Evolutionary conservation across 2,888 invertebrate species (phyloP).

Genomic region (Brenthis ino): DNA sequence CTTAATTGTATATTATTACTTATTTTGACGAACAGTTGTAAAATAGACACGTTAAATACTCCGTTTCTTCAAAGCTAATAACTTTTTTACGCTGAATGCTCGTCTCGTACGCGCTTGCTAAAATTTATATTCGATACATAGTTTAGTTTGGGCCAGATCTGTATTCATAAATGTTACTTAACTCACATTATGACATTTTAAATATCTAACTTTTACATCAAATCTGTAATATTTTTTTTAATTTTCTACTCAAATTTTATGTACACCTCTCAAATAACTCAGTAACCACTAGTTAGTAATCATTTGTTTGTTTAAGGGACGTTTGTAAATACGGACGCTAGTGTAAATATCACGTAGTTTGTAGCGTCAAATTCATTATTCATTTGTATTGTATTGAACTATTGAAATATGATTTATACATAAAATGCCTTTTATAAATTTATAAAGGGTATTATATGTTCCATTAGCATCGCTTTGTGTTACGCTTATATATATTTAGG

Average conservation of each 20-base stretch:
- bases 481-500: conserved; percentile 59
- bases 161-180: conserved; percentile 17
- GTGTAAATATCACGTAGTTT: conserved; percentile 32
- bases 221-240: not conserved
- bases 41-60: not conserved
- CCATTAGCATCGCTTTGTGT: conserved; percentile 27
- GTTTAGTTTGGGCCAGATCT: conserved; percentile 19
- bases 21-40: not conserved
- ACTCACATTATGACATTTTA: not conserved
- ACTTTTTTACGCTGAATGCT: conserved; percentile 20
- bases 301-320: not conserved
- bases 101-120: conserved; percentile 27
- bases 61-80: conserved; percentile 12
- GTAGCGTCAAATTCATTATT: conserved; percentile 9
- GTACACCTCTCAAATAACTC: not conserved
- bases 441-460: conserved; percentile 14
- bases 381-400: conserved; percentile 7
- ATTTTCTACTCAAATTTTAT: not conserved
- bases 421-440: conserved; percentile 16
- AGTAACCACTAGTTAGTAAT: too few species aligned
- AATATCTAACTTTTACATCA: not conserved
- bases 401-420: conserved; percentile 29
- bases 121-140: conserved; percentile 36
- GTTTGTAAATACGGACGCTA: conserved; percentile 7
- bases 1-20: not conserved